Conservation (phyloP, 2,797 vertebrate species). For the Smutsia gigantea region DNA sequence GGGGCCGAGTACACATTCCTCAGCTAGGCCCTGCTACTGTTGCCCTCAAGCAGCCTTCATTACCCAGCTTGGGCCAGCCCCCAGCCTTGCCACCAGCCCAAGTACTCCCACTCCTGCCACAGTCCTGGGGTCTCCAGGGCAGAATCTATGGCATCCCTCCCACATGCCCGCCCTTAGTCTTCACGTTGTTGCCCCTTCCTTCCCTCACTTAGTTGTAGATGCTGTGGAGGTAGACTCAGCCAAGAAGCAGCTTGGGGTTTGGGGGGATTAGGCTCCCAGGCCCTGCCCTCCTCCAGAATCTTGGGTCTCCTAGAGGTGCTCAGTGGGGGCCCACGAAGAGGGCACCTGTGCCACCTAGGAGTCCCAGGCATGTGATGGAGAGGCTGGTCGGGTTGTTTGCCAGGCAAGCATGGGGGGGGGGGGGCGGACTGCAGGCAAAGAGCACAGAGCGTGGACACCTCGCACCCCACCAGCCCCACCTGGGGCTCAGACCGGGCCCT, state of each 20-base stretch:
- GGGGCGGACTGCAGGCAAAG: background rate
- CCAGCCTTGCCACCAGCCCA: background rate
- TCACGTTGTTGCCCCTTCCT: background rate
- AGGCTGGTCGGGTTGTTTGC: background rate
- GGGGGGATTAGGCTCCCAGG: background rate
- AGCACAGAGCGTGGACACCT: background rate
- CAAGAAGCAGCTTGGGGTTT: no score
- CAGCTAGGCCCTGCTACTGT: background rate
- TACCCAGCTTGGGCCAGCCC: background rate
- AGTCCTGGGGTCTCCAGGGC: background rate
- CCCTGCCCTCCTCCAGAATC: background rate
- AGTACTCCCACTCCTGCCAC: background rate
- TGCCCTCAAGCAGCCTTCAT: background rate
- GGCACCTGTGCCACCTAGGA: background rate
- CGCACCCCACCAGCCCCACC: no score
- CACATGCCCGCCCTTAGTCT: no score
- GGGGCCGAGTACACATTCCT: background rate
- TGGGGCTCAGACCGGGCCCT: background rate
- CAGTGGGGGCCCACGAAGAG: background rate
- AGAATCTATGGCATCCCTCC: background rate
- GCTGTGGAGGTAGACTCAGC: background rate
- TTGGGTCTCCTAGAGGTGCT: background rate
- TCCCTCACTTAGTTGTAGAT: background rate
- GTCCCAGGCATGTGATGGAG: background rate
- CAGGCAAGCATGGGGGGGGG: background rate